These are phyloP conservation scores for Drosophila littoralis DNA, from an alignment of 1,140 invertebrate genomes.

Conservation along the genomic window DNA sequence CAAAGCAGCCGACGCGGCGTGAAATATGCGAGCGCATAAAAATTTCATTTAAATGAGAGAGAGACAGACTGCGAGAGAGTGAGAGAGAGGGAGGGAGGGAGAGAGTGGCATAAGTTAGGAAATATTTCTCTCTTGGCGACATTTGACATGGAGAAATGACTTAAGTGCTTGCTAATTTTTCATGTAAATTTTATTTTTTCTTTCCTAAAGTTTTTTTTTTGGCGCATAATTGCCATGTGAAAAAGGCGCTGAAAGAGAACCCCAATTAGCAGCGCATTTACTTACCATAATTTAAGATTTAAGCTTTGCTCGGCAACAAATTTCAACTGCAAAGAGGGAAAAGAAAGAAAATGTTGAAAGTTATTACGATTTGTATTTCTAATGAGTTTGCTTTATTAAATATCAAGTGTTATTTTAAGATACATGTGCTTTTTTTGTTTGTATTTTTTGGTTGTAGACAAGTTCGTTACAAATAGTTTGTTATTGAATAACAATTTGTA, in stretches of 20 bases:
- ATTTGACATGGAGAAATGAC: slow-evolving; percentile 42
- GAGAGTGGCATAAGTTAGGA: slow-evolving; percentile 65
- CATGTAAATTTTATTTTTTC: slow-evolving; percentile 54
- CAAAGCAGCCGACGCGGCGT: slow-evolving; percentile 42
- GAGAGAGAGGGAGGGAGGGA: not conserved
- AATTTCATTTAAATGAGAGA: slow-evolving; percentile 40
- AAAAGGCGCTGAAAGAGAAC: slow-evolving; percentile 19
- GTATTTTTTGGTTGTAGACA: not conserved
- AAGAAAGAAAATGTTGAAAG: slow-evolving; percentile 21
- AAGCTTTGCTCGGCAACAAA: slow-evolving; percentile 42
- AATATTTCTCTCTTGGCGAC: slow-evolving; percentile 66
- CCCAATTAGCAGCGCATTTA: slow-evolving; percentile 67
- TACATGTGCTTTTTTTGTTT: not conserved
- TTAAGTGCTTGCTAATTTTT: slow-evolving; percentile 63
- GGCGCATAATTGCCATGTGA: slow-evolving; percentile 33
- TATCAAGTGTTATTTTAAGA: not conserved
- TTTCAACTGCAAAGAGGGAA: slow-evolving; percentile 57
- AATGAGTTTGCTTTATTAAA: slow-evolving; percentile 1
- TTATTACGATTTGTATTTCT: slow-evolving; percentile 13
- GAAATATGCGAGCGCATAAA: slow-evolving; percentile 61
- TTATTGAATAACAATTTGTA: slow-evolving; percentile 26
- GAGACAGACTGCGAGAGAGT: not conserved
- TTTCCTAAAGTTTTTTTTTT: slow-evolving; percentile 5
- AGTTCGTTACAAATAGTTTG: slow-evolving; percentile 3
- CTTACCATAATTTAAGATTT: slow-evolving; percentile 74